phyloP scores from a whole-genome alignment of 2,113 vertebrate genomes.

The Capreolus pygargus region DNA sequence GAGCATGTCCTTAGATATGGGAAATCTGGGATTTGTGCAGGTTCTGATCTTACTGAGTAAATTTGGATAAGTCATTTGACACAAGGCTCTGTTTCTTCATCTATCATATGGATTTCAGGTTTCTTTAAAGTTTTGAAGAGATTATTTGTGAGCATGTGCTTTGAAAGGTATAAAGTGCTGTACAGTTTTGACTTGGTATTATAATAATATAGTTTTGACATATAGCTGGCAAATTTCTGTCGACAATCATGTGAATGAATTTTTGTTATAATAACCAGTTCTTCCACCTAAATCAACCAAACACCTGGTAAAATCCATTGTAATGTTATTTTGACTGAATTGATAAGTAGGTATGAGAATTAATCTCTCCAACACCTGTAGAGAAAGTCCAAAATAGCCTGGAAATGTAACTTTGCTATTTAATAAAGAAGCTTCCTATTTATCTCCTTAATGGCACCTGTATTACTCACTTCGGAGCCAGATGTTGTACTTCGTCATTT shows the following conservation, averaged over 20 bases:
- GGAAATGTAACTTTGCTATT: slow-evolving; percentile 45
- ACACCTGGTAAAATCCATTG: slow-evolving; percentile 18
- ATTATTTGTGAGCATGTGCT: slow-evolving; percentile 29
- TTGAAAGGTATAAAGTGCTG: neutral
- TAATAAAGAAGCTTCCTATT: slow-evolving; percentile 59
- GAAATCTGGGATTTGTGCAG: neutral
- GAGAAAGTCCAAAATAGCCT: slow-evolving; percentile 47
- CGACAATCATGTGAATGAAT: neutral
- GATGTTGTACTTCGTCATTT: slow-evolving; percentile 65
- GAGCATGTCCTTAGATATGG: neutral
- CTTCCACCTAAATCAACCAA: slow-evolving; percentile 25
- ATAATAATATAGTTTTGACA: neutral
- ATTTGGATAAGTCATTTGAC: neutral
- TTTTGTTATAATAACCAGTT: slow-evolving; percentile 31
- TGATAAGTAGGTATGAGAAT: neutral
- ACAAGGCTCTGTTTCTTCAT: neutral
- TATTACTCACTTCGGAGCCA: slow-evolving; percentile 61
- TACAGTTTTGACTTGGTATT: neutral
- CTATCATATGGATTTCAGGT: neutral
- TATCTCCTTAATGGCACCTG: slow-evolving; percentile 64
- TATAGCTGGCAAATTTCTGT: slow-evolving; percentile 18
- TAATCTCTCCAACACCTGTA: neutral
- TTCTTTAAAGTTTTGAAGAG: slow-evolving; percentile 24
- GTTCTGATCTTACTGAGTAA: neutral
- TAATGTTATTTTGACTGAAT: slow-evolving; percentile 38